These are phyloP conservation scores for Camponotus fellah DNA, from an alignment of 2,888 invertebrate genomes.

Conservation along the genomic window DNA sequence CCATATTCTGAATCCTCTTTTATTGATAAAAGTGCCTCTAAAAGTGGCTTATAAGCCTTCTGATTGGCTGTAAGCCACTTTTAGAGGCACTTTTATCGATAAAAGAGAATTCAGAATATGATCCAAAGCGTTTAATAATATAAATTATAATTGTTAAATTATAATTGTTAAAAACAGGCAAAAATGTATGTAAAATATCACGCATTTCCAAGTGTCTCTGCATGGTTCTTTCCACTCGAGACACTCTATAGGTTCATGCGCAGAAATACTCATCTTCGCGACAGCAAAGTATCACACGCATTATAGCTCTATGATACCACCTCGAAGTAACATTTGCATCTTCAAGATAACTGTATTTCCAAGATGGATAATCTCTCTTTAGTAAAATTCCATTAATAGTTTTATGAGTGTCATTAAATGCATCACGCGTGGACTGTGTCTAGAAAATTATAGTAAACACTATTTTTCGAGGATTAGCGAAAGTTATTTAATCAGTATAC, in stretches of 20 bases:
- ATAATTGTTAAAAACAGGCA: not conserved
- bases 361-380: not conserved
- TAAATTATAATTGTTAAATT: no score
- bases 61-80: no score
- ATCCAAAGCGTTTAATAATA: no score
- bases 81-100: no score
- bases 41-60: no score
- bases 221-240: not conserved
- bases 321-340: slow-evolving; percentile 1
- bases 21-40: no score
- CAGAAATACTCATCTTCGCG: slow-evolving; percentile 57
- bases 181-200: not conserved
- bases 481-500: not conserved
- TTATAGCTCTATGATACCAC: not conserved
- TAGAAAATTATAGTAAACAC: not conserved
- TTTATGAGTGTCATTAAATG: not conserved
- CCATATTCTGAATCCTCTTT: no score
- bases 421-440: not conserved
- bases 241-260: slow-evolving; percentile 4
- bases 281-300: slow-evolving; percentile 10
- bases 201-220: not conserved
- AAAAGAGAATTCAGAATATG: no score
- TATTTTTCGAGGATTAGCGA: not conserved
- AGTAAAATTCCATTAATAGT: not conserved
- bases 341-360: not conserved